Percentiles rank a stretch among this genome's conserved stretches.
Conservation (phyloP, 1,140 invertebrate genomes). For the Zaprionus capensis region DNA sequence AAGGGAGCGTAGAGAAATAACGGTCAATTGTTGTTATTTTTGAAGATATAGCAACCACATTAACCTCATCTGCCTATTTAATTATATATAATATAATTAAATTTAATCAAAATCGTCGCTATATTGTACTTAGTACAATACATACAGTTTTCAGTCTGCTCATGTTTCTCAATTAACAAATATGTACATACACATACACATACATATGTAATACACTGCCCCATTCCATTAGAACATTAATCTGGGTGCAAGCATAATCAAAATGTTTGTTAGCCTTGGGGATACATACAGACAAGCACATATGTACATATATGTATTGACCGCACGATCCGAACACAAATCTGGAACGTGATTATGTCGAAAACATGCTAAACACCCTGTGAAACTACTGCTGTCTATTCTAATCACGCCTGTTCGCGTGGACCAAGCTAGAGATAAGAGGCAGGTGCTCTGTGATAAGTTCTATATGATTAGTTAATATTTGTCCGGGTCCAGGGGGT, state of each 20-base stretch:
- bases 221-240: not conserved
- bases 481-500: constrained; percentile 15
- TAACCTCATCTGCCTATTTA: no score
- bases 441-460: constrained; percentile 28
- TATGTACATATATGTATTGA: not conserved
- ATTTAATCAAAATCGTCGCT: no score
- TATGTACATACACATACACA: not conserved
- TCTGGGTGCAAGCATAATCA: constrained; percentile 1
- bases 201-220: not conserved
- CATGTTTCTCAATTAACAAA: not conserved
- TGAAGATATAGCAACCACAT: not conserved
- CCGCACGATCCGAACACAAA: constrained; percentile 8
- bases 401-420: constrained; percentile 21
- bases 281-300: not conserved
- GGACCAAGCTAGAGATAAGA: constrained; percentile 25
- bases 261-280: constrained; percentile 37
- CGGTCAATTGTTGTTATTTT: not conserved
- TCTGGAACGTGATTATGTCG: constrained; percentile 12
- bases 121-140: no score
- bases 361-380: not conserved
- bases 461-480: constrained; percentile 15
- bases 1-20: no score
- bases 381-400: not conserved
- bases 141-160: no score
- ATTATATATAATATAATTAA: no score